Evolutionary conservation across 2,888 invertebrate genomes (phyloP).

Genomic region (Piscicola geometra): DNA sequence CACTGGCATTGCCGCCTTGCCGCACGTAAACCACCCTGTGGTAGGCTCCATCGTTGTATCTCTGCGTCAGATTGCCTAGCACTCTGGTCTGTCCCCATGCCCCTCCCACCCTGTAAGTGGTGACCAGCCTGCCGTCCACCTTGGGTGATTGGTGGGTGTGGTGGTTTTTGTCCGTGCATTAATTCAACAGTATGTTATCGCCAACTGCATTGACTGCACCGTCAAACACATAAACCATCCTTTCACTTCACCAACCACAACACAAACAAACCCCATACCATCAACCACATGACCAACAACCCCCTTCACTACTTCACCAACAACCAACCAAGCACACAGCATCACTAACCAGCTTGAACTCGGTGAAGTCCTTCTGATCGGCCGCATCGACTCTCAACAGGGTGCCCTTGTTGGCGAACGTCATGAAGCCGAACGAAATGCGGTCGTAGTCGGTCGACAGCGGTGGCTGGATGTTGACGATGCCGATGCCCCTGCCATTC

Average conservation of each 20-base stretch:
- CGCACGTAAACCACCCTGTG: slow-evolving; percentile 50
- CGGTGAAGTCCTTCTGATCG: slow-evolving; percentile 48
- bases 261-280: no score
- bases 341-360: slow-evolving; percentile 51
- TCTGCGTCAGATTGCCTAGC: slow-evolving; percentile 29
- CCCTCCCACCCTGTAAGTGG: slow-evolving; percentile 49
- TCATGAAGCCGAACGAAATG: slow-evolving; percentile 54
- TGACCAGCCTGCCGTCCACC: slow-evolving; percentile 51
- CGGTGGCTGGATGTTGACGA: slow-evolving; percentile 44
- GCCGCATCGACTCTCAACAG: slow-evolving; percentile 48
- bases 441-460: slow-evolving; percentile 46
- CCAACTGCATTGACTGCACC: no score
- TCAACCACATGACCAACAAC: no score
- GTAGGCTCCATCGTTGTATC: slow-evolving; percentile 51
- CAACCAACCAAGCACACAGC: no score
- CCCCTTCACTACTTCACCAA: no score
- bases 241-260: no score
- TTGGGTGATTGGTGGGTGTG: slow-evolving; percentile 37
- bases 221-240: no score
- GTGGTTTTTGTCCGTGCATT: background rate
- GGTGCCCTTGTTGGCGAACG: slow-evolving; percentile 49
- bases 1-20: slow-evolving; percentile 46
- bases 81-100: slow-evolving; percentile 43
- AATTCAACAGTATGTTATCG: background rate
- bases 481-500: slow-evolving; percentile 46